Conservation (phyloP, 2,888 invertebrate species). For the Boloria selene region DNA sequence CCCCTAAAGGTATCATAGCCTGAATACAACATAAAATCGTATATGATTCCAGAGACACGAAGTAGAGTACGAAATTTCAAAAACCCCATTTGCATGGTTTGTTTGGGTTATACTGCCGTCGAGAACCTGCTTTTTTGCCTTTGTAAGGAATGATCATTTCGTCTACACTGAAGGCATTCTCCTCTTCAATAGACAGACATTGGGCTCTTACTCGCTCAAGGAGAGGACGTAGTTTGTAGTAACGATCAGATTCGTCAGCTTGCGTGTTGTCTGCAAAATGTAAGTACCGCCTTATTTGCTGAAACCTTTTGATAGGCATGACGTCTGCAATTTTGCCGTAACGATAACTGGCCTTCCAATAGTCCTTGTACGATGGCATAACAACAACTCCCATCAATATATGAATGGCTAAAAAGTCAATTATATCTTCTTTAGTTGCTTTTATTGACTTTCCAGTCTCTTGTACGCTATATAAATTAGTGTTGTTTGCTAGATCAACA, state of each 20-base stretch:
- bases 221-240: slow-evolving; percentile 32
- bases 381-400: slow-evolving; percentile 47
- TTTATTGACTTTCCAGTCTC: slow-evolving; percentile 38
- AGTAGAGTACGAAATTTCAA: slow-evolving; percentile 43
- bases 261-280: slow-evolving; percentile 34
- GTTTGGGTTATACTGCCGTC: slow-evolving; percentile 47
- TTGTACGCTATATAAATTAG: slow-evolving; percentile 41
- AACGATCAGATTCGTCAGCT: slow-evolving; percentile 25
- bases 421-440: slow-evolving; percentile 40
- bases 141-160: slow-evolving; percentile 54
- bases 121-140: slow-evolving; percentile 48
- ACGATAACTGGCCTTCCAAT: slow-evolving; percentile 40
- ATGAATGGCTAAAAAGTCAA: slow-evolving; percentile 46
- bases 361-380: slow-evolving; percentile 45
- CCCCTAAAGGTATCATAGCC: slow-evolving; percentile 31
- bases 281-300: slow-evolving; percentile 33
- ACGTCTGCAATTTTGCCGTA: slow-evolving; percentile 37
- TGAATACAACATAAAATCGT: slow-evolving; percentile 30
- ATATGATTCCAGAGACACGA: slow-evolving; percentile 29
- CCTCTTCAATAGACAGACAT: slow-evolving; percentile 40
- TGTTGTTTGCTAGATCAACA: not conserved
- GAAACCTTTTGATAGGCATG: slow-evolving; percentile 47
- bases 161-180: slow-evolving; percentile 44
- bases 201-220: slow-evolving; percentile 20
- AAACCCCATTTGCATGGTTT: slow-evolving; percentile 48